phyloP scores from a whole-genome alignment of 1,140 invertebrate genomes.

The Penaeus indicus region DNA sequence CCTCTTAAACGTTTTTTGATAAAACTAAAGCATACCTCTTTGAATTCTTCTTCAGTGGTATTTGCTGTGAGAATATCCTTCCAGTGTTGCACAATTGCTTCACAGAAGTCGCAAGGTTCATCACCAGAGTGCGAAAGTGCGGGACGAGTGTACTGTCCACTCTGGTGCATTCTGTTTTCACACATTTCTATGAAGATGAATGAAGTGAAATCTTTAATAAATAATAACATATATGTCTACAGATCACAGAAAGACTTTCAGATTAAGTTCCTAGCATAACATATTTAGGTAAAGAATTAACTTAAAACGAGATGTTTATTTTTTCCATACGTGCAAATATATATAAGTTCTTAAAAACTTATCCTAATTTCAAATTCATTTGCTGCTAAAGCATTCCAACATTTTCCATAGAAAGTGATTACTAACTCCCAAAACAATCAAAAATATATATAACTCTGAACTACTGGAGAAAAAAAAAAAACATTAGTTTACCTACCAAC shows the following conservation, averaged over 20 bases:
- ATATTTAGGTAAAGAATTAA: too few species aligned
- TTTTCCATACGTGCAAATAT: too few species aligned
- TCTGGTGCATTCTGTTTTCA: slow-evolving; percentile 48
- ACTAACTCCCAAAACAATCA: too few species aligned
- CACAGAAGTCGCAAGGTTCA: slow-evolving; percentile 66
- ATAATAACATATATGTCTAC: too few species aligned
- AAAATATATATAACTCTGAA: too few species aligned
- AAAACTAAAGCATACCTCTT: slow-evolving; percentile 78
- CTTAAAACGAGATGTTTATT: too few species aligned
- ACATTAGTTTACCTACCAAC: slow-evolving; percentile 77
- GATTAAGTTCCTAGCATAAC: too few species aligned
- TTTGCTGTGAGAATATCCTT: slow-evolving; percentile 86
- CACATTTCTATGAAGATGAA: slow-evolving; percentile 58
- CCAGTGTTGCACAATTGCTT: slow-evolving; percentile 76
- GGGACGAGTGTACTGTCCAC: slow-evolving; percentile 21
- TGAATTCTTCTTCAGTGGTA: slow-evolving; percentile 86
- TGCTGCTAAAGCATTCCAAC: too few species aligned
- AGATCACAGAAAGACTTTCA: too few species aligned
- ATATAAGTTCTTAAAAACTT: too few species aligned
- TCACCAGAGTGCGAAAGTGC: slow-evolving; percentile 53
- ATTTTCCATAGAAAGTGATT: too few species aligned
- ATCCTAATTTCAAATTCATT: too few species aligned
- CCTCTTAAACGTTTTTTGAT: slow-evolving; percentile 81
- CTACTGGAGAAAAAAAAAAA: slow-evolving; percentile 2
- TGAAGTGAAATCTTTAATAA: neutral